Conservation (phyloP, 2,797 vertebrate genomes). For the Oreonectes daqikongensis region DNA sequence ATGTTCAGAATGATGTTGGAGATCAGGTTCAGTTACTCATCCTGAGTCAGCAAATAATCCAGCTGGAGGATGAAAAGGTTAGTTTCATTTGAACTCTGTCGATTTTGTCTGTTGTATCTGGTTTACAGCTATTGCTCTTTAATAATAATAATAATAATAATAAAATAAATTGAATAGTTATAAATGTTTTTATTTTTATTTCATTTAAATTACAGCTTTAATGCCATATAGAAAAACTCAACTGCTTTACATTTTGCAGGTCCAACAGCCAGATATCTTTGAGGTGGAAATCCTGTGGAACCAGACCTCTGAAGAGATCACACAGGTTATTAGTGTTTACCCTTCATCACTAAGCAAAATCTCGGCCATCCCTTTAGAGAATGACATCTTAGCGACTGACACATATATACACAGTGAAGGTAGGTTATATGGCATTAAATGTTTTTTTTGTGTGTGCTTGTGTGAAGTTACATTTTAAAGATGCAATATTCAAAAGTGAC, state of each 20-base stretch:
- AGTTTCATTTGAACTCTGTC: not conserved
- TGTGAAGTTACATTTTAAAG: too few relatives aligned
- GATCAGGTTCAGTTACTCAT: slow-evolving; percentile 81
- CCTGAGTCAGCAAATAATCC: slow-evolving; percentile 89
- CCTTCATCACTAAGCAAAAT: slow-evolving; percentile 89
- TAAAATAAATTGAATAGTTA: not conserved
- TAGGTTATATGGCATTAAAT: slow-evolving; percentile 56
- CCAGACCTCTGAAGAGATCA: slow-evolving; percentile 80
- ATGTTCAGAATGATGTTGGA: slow-evolving; percentile 79
- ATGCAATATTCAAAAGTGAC: too few relatives aligned
- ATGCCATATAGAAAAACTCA: not conserved
- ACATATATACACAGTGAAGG: slow-evolving; percentile 82
- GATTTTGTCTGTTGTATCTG: not conserved
- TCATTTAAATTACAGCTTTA: not conserved
- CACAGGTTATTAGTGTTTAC: slow-evolving; percentile 82
- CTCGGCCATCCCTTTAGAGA: slow-evolving; percentile 82
- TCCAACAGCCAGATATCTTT: slow-evolving; percentile 87
- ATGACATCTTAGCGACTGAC: slow-evolving; percentile 84
- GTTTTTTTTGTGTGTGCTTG: not conserved
- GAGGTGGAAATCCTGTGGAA: slow-evolving; percentile 90
- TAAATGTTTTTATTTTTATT: not conserved
- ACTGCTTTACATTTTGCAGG: slow-evolving; percentile 70
- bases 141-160: not conserved
- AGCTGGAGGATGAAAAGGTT: slow-evolving; percentile 73
- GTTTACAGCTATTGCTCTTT: too few relatives aligned